phyloP scores from a whole-genome alignment of 92 coral and sea anemone species.

The Parazoanthus atlanticus region DNA sequence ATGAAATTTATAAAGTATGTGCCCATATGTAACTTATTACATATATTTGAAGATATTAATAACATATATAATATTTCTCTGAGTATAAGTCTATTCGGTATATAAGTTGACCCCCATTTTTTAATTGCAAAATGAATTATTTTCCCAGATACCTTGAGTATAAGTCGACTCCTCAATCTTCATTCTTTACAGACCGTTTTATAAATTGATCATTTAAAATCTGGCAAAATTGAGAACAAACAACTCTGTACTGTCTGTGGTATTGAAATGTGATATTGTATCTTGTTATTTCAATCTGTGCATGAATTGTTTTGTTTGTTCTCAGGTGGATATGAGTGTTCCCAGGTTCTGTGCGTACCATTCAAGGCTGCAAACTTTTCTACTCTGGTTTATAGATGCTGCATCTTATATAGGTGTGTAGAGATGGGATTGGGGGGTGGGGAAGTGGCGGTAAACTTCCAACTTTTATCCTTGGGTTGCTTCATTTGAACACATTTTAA shows the following conservation, averaged over 20 bases:
- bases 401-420: slow-evolving; percentile 90
- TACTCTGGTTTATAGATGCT: slow-evolving; percentile 95
- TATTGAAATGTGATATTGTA: no score
- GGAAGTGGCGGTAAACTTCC: not conserved
- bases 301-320: not conserved
- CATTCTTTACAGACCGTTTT: no score
- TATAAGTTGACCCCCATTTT: no score
- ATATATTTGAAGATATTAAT: not conserved
- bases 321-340: slow-evolving; percentile 73
- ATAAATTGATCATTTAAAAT: no score
- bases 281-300: not conserved
- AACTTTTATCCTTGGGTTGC: not conserved
- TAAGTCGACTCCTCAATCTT: no score
- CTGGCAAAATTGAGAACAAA: no score
- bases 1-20: slow-evolving; percentile 84
- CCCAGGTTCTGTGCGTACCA: slow-evolving; percentile 89
- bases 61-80: no score
- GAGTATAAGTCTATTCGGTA: no score
- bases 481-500: no score
- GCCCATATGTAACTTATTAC: not conserved
- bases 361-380: slow-evolving; percentile 86
- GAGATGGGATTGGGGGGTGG: not conserved
- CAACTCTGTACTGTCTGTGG: not conserved
- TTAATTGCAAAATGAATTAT: no score
- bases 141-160: no score